Evolutionary conservation across 2,888 invertebrate genomes (phyloP), one percentile per base, ranked within the genome.

Genomic region (Orthonevra nobilis): DNA sequence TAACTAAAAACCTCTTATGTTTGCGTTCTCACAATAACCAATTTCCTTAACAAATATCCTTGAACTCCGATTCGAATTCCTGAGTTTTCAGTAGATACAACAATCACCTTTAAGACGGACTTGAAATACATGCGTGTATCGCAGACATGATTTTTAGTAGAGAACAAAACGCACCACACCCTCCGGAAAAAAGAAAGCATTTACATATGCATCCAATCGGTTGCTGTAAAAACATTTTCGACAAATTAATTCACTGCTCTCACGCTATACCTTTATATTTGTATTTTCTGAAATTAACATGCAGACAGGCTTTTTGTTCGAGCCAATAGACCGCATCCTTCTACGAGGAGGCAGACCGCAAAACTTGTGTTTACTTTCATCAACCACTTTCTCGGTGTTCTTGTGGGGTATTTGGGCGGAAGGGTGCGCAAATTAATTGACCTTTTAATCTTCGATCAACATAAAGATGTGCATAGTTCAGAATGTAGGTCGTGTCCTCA

Each of bases 241-340:
- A 42, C n/a, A 75, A 69, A 75, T 63, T 75, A 69, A 75, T 75
- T 75, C 69, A 63, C 30, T 40, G 48, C 36, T 75, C 75, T 75
- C 75, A 75, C 75, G 75, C 69, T 63, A 75, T 50, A 30, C n/a
- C n/a, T n/a, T n/a, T n/a, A n/a, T n/a, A n/a, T n/a, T n/a, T n/a
- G n/a, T n/a, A n/a, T n/a, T n/a, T n/a, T n/a, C n/a, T n/a, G n/a
- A n/a, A n/a, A n/a, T n/a, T n/a, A n/a, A 32, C 32, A 42, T n/a
- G 30, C 9, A 38, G 7, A 14, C 6, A 19, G 28, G 54, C 63
- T 26, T 30, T 69, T 14, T 12, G 20, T 50, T 20, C 68, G 46
- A 58, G 30, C 46, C 28, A 68, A 48, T 63, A 23, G 58, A 63
- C 61, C 69, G 61, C 74, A 61, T 69, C 61, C 61, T 56, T 63